Percentiles rank a stretch among this genome's conserved stretches.
Conservation (phyloP, 2,888 invertebrate species). For the Taphrorychus bicolor region DNA sequence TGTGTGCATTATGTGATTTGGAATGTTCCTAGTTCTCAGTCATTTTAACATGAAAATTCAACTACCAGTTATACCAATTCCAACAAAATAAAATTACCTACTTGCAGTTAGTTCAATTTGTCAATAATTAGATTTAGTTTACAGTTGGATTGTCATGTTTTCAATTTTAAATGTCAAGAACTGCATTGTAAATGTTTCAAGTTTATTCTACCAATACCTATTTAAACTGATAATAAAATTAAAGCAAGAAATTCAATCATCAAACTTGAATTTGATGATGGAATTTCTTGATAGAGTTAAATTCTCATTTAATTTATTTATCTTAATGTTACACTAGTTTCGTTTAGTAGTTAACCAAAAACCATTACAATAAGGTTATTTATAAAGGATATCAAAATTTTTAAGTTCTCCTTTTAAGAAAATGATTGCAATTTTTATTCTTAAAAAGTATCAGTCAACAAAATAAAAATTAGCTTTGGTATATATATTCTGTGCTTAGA, state of each 20-base stretch:
- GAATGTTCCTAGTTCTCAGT: constrained; percentile 24
- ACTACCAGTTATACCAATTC: neutral
- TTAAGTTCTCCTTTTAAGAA: neutral
- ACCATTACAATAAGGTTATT: neutral
- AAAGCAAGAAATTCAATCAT: too few relatives aligned
- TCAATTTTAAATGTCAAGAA: constrained; percentile 20
- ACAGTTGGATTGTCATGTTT: constrained; percentile 24
- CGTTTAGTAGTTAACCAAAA: neutral
- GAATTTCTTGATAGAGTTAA: neutral
- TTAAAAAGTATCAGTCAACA: constrained; percentile 8
- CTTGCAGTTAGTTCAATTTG: neutral
- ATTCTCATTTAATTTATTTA: neutral
- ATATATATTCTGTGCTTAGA: constrained; percentile 50
- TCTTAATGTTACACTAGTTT: neutral
- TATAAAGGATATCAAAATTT: neutral
- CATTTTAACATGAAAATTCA: constrained; percentile 22
- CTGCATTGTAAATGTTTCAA: constrained; percentile 24
- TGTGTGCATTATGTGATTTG: constrained; percentile 30
- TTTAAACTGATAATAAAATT: too few relatives aligned
- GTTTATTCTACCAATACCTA: neutral
- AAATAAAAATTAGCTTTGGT: constrained; percentile 18
- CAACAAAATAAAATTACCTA: too few relatives aligned
- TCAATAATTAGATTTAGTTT: constrained; percentile 1
- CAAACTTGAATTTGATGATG: neutral
- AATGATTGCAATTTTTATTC: constrained; percentile 14